Evolutionary conservation across 37 sponge, comb jelly and placozoan species (phyloP), one percentile per base, ranked within the genome.

Genomic region (Corticium candelabrum): DNA sequence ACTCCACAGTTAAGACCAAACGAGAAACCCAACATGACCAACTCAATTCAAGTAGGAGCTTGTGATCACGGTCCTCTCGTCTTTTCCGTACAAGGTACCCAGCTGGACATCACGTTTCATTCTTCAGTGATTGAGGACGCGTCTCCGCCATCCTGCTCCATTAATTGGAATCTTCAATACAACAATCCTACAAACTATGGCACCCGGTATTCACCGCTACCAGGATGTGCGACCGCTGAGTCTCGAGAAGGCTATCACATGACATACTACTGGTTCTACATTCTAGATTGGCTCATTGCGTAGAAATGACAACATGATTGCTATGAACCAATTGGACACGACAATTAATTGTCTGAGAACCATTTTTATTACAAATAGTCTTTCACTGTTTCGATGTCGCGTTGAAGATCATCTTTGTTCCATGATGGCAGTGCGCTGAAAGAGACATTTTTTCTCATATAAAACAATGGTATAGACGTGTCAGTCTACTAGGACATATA

Each of bases 211-310:
- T 83, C 81, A 3, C 80, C 76, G 34, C 80, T 87, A 30, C 88
- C 88, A 32, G 88, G 88, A 2, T 87, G 88, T 80, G 82, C 41
- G 41, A 68, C 74, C 0, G 67, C 70, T 35, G 84, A 87, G 50
- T 87, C 88, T 33, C n/a, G 81, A 35, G 81, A 83, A 35, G 88
- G 88, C 7, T 79, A 37, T 39, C 88, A 87, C 74, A 75, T 83
- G 81, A 87, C 88, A 0, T 84, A 87, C 41, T 87, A 87, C 76
- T 87, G 88, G 88, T 83, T 87, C 43, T 68, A 87, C 38, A 38
- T 87, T 0, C 35, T 83, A 5, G 84, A 87, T 34, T 87, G 88
- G 88, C 15, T 50, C 21, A 50, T 50, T 11, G 62, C 15, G 62
- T 50, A 50, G 21, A 50, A 27, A 21, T 50, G 21, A 50, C n/a